phyloP scores from a whole-genome alignment of 2,888 invertebrate genomes.

The Agrypnus murinus region DNA sequence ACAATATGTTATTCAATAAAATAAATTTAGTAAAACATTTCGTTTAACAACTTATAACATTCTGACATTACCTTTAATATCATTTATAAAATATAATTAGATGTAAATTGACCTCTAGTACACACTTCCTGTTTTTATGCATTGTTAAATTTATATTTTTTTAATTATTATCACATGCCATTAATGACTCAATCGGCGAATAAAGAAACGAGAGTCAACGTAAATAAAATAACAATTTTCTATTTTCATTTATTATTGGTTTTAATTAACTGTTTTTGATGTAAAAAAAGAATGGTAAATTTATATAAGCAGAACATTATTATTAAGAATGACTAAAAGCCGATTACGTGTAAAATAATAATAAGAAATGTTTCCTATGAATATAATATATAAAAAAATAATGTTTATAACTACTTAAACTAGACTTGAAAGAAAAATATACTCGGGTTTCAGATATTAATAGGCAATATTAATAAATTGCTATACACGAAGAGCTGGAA shows the following conservation, averaged over 20 bases:
- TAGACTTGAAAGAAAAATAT: neutral
- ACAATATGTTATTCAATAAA: too few species aligned
- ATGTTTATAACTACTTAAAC: neutral
- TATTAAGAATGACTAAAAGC: conserved; percentile 25
- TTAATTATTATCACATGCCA: neutral
- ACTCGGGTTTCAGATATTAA: conserved; percentile 28
- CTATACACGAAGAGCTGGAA: conserved; percentile 40
- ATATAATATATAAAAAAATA: too few species aligned
- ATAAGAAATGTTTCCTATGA: too few species aligned
- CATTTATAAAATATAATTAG: neutral
- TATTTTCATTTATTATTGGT: conserved; percentile 10
- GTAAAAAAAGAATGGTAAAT: conserved; percentile 11
- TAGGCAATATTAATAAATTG: conserved; percentile 48
- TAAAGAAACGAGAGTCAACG: conserved; percentile 1
- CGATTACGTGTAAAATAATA: conserved; percentile 35
- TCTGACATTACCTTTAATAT: neutral
- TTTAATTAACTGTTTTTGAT: conserved; percentile 39
- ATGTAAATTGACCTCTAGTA: neutral
- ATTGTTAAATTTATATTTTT: neutral
- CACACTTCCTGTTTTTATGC: neutral
- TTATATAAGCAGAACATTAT: conserved; percentile 24
- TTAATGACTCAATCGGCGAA: conserved; percentile 10
- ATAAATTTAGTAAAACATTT: too few species aligned
- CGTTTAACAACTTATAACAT: too few species aligned
- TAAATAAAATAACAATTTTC: neutral